phyloP scores from a whole-genome alignment of 2,797 vertebrate genomes.

The Lycodopsis pacificus region DNA sequence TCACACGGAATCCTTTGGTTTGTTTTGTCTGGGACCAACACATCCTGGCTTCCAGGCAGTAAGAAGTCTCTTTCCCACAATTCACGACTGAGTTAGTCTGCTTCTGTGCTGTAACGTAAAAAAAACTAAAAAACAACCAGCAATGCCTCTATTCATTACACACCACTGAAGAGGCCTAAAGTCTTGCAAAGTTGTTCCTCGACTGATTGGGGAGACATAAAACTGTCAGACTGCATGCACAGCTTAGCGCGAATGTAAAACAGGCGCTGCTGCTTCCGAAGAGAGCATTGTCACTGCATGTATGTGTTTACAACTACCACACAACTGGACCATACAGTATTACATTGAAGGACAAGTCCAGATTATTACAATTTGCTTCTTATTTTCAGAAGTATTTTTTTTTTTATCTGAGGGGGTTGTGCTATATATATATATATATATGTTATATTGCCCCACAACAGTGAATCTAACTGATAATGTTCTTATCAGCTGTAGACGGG shows the following conservation, averaged over 20 bases:
- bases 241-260: constrained; percentile 24
- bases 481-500: background rate
- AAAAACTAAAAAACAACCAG: background rate
- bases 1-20: constrained; percentile 71
- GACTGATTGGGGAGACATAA: constrained; percentile 19
- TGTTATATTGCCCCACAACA: background rate
- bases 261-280: background rate
- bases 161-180: constrained; percentile 24
- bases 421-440: no score
- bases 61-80: constrained; percentile 60
- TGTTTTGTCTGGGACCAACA: constrained; percentile 75
- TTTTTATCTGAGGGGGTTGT: background rate
- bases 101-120: background rate
- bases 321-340: background rate
- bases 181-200: constrained; percentile 27
- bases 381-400: background rate
- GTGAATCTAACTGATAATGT: background rate
- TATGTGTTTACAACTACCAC: background rate
- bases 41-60: constrained; percentile 70
- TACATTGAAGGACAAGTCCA: background rate
- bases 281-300: background rate
- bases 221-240: constrained; percentile 41
- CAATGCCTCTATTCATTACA: constrained; percentile 25
- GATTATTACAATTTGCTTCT: background rate
- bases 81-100: constrained; percentile 10